Evolutionary conservation across 2,888 invertebrate species (phyloP).

Genomic region (Tenthredo scrophulariae): DNA sequence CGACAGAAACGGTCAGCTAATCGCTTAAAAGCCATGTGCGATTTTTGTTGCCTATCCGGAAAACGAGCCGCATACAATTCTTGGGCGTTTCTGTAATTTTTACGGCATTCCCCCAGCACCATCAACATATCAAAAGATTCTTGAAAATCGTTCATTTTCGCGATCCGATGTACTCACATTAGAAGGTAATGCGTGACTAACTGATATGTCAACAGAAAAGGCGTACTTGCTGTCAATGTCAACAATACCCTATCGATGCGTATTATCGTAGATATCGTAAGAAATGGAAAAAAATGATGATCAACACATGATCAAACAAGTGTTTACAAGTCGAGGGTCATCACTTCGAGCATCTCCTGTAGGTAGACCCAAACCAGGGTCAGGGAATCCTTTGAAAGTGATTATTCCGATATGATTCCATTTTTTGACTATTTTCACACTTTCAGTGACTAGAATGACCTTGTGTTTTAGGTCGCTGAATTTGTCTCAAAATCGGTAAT

Average conservation of each 20-base stretch:
- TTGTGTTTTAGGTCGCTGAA: conserved; percentile 13
- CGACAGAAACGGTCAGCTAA: conserved; percentile 32
- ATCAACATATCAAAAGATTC: conserved; percentile 17
- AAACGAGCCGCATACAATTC: conserved; percentile 55
- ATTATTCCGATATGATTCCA: conserved; percentile 10
- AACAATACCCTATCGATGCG: background rate
- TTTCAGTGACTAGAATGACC: conserved; percentile 20
- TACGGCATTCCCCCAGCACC: conserved; percentile 41
- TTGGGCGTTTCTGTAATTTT: conserved; percentile 55
- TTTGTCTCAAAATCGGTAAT: conserved; percentile 10
- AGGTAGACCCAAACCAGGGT: conserved; percentile 42
- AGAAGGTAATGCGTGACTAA: background rate
- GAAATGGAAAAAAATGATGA: too few relatives aligned
- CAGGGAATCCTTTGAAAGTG: too few relatives aligned
- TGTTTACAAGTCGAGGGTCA: conserved; percentile 41
- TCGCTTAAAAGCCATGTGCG: conserved; percentile 36
- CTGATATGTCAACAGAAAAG: conserved; percentile 7
- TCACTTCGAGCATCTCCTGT: conserved; percentile 47
- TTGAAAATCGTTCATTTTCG: conserved; percentile 14
- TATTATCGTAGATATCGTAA: too few relatives aligned
- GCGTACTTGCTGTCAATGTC: background rate
- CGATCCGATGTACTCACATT: background rate
- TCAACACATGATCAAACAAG: too few relatives aligned
- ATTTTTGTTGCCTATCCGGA: conserved; percentile 52
- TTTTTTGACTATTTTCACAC: conserved; percentile 15